phyloP scores from a whole-genome alignment of 2,888 invertebrate species.

The Cephus nigrinus region DNA sequence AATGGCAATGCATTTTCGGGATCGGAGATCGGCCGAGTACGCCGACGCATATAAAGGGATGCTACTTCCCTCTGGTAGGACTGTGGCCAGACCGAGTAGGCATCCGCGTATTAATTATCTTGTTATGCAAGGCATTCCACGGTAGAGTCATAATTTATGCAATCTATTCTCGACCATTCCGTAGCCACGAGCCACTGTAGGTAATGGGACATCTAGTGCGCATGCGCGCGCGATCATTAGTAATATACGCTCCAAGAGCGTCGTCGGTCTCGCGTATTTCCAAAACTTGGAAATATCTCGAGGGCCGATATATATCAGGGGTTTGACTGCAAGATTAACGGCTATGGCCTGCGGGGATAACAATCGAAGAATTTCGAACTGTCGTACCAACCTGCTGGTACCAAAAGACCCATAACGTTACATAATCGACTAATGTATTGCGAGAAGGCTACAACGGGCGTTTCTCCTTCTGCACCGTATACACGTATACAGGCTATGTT shows the following conservation, averaged over 20 bases:
- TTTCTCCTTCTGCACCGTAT: not conserved
- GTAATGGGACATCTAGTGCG: not conserved
- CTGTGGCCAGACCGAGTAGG: conserved; percentile 22
- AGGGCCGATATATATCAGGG: not conserved
- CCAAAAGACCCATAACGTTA: not conserved
- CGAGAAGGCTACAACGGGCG: not conserved
- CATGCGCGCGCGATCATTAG: not conserved
- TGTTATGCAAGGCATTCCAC: conserved; percentile 52
- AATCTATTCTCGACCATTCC: conserved; percentile 31
- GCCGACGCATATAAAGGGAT: conserved; percentile 18
- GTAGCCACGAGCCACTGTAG: not conserved
- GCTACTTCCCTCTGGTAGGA: not conserved
- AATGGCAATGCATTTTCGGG: conserved; percentile 4
- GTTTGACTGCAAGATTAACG: not conserved
- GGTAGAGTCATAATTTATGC: conserved; percentile 43
- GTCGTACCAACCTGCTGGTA: not conserved
- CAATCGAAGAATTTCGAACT: not conserved
- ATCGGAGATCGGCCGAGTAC: conserved; percentile 2
- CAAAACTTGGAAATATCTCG: conserved; percentile 9
- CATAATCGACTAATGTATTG: not conserved
- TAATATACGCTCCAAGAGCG: not conserved
- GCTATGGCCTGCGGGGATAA: not conserved
- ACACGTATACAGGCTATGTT: not conserved
- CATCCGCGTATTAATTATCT: conserved; percentile 59
- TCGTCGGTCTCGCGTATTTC: not conserved